These are phyloP conservation scores for Antheraea mylitta DNA, from an alignment of 1,140 invertebrate species.

Conservation along the genomic window DNA sequence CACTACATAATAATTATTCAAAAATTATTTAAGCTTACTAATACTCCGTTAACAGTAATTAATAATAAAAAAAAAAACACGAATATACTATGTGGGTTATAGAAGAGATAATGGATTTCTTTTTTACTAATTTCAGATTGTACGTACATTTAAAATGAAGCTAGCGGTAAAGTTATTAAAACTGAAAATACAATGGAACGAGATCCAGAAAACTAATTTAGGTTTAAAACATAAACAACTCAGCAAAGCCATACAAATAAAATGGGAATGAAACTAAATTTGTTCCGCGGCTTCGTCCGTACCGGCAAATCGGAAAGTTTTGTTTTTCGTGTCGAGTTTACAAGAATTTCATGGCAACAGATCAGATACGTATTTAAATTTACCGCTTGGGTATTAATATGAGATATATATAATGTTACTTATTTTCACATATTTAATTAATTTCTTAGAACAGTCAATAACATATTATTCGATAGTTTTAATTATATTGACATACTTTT, in stretches of 20 bases:
- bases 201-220: constrained; percentile 11
- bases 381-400: neutral
- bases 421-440: too few relatives aligned
- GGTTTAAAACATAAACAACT: constrained; percentile 12
- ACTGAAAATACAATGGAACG: neutral
- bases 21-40: too few relatives aligned
- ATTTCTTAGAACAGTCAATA: too few relatives aligned
- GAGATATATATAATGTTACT: neutral
- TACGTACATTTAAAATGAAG: neutral
- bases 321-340: constrained; percentile 11
- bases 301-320: constrained; percentile 9
- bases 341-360: constrained; percentile 14
- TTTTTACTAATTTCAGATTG: too few relatives aligned
- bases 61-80: too few relatives aligned
- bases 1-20: too few relatives aligned
- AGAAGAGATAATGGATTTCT: too few relatives aligned
- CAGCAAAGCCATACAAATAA: constrained; percentile 8
- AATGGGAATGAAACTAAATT: constrained; percentile 12
- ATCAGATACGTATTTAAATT: neutral
- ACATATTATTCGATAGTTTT: too few relatives aligned
- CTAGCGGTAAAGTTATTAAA: neutral
- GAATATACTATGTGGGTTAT: too few relatives aligned
- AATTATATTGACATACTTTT: too few relatives aligned
- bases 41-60: too few relatives aligned
- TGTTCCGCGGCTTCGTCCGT: constrained; percentile 6